Evolutionary conservation across 2,113 vertebrate genomes (phyloP).

Genomic region (Larimichthys polyactis): DNA sequence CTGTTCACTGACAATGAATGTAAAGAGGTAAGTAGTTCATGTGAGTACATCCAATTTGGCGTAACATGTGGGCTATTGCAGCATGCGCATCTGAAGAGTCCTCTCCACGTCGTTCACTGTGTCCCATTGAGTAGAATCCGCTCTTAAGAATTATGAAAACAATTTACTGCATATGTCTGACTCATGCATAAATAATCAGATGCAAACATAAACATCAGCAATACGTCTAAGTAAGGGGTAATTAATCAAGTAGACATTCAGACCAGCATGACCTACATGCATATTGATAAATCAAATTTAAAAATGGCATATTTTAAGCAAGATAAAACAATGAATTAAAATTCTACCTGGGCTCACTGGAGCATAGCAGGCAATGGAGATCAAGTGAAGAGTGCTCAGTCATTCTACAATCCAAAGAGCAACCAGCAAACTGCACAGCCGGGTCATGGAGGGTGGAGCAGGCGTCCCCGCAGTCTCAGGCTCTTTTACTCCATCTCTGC

Average conservation of each 20-base stretch:
- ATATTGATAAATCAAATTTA: conserved; percentile 39
- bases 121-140: conserved; percentile 23
- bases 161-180: conserved; percentile 58
- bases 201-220: conserved; percentile 61
- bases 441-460: conserved; percentile 30
- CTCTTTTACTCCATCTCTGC: conserved; percentile 53
- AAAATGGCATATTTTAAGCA: conserved; percentile 11
- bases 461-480: conserved; percentile 7
- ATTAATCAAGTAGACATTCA: conserved; percentile 57
- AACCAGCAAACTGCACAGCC: not conserved
- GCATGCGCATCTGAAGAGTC: conserved; percentile 11
- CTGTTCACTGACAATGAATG: conserved; percentile 63
- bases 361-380: conserved; percentile 19
- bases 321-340: conserved; percentile 17
- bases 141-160: conserved; percentile 52
- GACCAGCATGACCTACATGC: conserved; percentile 24
- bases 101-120: conserved; percentile 29
- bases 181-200: conserved; percentile 56
- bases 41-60: conserved; percentile 60
- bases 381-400: conserved; percentile 27
- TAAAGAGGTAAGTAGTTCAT: conserved; percentile 63
- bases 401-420: conserved; percentile 34
- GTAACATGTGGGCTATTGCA: conserved; percentile 22
- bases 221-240: conserved; percentile 30
- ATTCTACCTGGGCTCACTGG: conserved; percentile 12